Conservation (phyloP, 2,797 vertebrate species). For the Acanthopagrus latus region DNA sequence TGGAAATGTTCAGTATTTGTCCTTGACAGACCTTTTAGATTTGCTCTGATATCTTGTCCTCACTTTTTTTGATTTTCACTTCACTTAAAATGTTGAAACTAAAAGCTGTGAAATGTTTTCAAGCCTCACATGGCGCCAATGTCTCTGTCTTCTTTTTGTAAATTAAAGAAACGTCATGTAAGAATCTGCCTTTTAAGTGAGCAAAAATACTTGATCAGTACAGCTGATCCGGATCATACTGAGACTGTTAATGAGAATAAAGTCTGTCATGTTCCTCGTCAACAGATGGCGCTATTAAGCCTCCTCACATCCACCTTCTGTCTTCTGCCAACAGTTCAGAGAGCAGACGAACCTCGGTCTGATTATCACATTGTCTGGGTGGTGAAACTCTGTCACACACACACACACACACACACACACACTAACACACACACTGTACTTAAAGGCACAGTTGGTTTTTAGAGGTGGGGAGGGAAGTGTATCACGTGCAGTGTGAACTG, state of each 20-base stretch:
- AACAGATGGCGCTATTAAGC: constrained; percentile 52
- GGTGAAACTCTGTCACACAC: neutral
- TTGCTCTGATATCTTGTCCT: no score
- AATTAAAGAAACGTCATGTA: neutral
- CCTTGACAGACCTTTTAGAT: no score
- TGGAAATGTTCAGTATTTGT: no score
- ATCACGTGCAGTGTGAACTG: no score
- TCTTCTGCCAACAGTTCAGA: neutral
- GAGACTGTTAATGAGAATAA: no score
- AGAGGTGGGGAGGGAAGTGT: no score
- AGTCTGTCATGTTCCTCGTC: neutral
- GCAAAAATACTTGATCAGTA: neutral
- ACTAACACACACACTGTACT: neutral
- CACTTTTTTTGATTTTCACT: no score
- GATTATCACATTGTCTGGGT: neutral
- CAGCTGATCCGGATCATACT: neutral
- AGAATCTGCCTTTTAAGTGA: no score
- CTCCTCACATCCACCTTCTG: neutral
- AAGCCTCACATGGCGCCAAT: neutral
- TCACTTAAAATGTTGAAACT: no score
- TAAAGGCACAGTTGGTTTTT: no score
- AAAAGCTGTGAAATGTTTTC: no score
- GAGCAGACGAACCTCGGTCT: neutral
- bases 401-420: constrained; percentile 11
- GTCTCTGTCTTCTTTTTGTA: neutral